Evolutionary conservation across 2,888 invertebrate species (phyloP).

Genomic region (Dasypolia templi): DNA sequence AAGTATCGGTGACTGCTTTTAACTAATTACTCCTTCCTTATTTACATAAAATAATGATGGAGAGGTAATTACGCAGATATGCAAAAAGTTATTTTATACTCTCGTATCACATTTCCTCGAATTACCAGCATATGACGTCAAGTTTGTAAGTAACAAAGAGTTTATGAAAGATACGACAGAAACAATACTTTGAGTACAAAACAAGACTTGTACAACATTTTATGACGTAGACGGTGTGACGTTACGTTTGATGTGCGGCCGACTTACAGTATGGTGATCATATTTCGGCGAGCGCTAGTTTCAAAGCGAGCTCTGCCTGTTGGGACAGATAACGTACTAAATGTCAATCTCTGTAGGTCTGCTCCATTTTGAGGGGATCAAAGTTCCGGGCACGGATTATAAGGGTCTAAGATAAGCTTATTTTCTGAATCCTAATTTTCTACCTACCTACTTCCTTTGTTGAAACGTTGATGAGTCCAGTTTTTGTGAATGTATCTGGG

Average conservation of each 20-base stretch:
- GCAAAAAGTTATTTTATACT: conserved; percentile 39
- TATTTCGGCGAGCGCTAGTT: conserved; percentile 75
- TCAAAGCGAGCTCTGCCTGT: conserved; percentile 81
- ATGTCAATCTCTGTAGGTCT: conserved; percentile 87
- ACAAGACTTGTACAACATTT: conserved; percentile 67
- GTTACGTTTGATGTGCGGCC: conserved; percentile 69
- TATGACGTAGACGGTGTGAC: conserved; percentile 66
- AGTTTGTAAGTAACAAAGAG: conserved; percentile 63
- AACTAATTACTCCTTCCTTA: conserved; percentile 31
- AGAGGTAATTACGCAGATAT: conserved; percentile 39
- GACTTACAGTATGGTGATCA: conserved; percentile 67
- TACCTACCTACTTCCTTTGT: conserved; percentile 82
- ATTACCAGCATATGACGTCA: conserved; percentile 19
- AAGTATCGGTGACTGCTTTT: conserved; percentile 29
- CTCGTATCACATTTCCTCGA: conserved; percentile 25
- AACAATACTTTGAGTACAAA: conserved; percentile 62
- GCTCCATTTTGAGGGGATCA: conserved; percentile 87
- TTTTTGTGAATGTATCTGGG: conserved; percentile 70
- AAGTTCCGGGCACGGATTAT: conserved; percentile 89
- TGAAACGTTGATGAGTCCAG: conserved; percentile 75
- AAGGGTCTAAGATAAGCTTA: conserved; percentile 89
- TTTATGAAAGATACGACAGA: conserved; percentile 57
- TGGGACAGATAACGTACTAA: conserved; percentile 86
- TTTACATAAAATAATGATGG: conserved; percentile 32
- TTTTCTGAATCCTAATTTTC: conserved; percentile 87